phyloP scores from a whole-genome alignment of 2,113 vertebrate species.

The Cyanoramphus novaezelandiae region DNA sequence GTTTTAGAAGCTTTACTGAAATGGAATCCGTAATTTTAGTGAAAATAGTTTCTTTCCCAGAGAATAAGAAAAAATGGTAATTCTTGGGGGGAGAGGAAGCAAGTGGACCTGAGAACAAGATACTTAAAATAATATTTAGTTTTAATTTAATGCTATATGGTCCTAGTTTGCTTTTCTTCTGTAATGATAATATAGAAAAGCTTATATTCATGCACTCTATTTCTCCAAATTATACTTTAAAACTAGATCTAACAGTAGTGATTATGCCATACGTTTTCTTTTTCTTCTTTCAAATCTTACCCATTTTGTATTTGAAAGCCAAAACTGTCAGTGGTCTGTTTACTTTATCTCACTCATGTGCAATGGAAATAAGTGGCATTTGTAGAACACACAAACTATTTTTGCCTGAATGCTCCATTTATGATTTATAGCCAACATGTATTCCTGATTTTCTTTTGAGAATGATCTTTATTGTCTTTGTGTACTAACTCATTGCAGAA shows the following conservation, averaged over 20 bases:
- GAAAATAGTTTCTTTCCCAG: background rate
- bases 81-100: background rate
- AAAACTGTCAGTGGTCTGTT: conserved; percentile 74
- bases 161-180: conserved; percentile 42
- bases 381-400: conserved; percentile 83
- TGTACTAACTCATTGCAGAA: conserved; percentile 92
- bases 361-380: conserved; percentile 81
- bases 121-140: conserved; percentile 41
- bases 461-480: conserved; percentile 93
- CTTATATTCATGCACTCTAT: conserved; percentile 5
- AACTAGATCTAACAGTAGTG: conserved; percentile 60
- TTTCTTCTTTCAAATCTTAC: conserved; percentile 56
- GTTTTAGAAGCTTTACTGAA: conserved; percentile 9
- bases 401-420: conserved; percentile 84
- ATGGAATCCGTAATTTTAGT: conserved; percentile 13
- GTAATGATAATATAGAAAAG: background rate
- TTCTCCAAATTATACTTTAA: conserved; percentile 39
- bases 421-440: conserved; percentile 90
- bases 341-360: conserved; percentile 86
- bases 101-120: conserved; percentile 24
- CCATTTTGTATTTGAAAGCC: conserved; percentile 68
- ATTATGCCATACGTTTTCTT: conserved; percentile 58
- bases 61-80: background rate
- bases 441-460: conserved; percentile 85
- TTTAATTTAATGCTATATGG: conserved; percentile 23